phyloP scores from a whole-genome alignment of 2,888 invertebrate species.

The Phaonia tiefii region DNA sequence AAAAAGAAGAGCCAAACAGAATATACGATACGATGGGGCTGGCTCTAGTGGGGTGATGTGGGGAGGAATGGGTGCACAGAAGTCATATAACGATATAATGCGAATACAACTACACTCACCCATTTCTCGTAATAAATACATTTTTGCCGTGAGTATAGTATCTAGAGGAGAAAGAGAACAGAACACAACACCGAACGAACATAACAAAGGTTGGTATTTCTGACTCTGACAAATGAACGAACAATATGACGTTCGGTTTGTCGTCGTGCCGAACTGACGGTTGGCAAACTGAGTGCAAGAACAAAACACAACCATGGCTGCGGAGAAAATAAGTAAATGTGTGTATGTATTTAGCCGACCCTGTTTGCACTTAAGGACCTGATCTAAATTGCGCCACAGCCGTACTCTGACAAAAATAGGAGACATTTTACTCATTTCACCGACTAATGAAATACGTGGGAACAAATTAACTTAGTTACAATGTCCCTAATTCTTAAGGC shows the following conservation, averaged over 20 bases:
- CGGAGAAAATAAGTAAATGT: neutral
- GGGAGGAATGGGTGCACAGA: neutral
- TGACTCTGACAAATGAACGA: neutral
- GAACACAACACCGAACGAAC: slow-evolving; percentile 7
- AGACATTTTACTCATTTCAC: too few relatives aligned
- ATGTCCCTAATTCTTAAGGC: too few relatives aligned
- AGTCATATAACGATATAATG: too few relatives aligned
- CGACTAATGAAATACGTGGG: too few relatives aligned
- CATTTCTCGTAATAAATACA: slow-evolving; percentile 21
- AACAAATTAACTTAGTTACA: too few relatives aligned
- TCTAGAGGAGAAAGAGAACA: slow-evolving; percentile 25
- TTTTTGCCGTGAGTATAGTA: slow-evolving; percentile 24
- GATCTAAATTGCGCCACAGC: too few relatives aligned
- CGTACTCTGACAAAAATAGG: too few relatives aligned
- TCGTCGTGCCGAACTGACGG: neutral
- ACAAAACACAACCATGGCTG: neutral
- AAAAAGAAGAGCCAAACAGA: neutral
- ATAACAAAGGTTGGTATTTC: slow-evolving; percentile 50
- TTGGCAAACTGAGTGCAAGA: neutral
- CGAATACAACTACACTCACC: slow-evolving; percentile 4
- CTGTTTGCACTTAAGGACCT: too few relatives aligned
- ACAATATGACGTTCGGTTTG: neutral
- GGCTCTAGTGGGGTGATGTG: neutral
- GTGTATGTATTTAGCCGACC: too few relatives aligned
- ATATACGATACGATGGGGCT: neutral